phyloP scores from a whole-genome alignment of 2,888 invertebrate genomes.

The Rhorus exstirpatorius region DNA sequence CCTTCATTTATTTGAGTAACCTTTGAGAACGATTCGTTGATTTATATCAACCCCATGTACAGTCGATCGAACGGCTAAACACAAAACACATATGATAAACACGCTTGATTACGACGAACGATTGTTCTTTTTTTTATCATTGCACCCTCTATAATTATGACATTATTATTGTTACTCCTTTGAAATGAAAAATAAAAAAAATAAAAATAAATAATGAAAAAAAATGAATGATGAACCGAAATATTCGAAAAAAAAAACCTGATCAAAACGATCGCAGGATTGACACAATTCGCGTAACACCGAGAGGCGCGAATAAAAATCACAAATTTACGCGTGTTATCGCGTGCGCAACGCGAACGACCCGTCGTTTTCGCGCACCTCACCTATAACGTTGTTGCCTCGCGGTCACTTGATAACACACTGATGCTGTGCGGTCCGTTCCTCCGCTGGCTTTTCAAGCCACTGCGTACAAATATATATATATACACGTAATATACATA shows the following conservation, averaged over 20 bases:
- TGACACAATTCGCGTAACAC: not conserved
- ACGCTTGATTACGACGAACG: constrained; percentile 7
- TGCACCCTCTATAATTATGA: constrained; percentile 11
- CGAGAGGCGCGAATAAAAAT: not conserved
- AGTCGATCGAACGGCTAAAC: not conserved
- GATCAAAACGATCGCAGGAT: not conserved
- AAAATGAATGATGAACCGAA: not conserved
- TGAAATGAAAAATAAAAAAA: constrained; percentile 1
- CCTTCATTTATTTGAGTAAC: not conserved
- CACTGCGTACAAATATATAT: constrained; percentile 38
- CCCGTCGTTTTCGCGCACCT: constrained; percentile 51
- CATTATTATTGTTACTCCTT: constrained; percentile 5
- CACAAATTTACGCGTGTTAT: constrained; percentile 27
- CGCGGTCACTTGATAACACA: constrained; percentile 58
- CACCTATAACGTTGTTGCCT: constrained; percentile 46
- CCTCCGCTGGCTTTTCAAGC: constrained; percentile 41
- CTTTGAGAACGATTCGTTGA: not conserved
- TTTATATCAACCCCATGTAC: constrained; percentile 3
- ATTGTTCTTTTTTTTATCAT: constrained; percentile 14
- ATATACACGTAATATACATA: not conserved
- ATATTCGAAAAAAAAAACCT: too few species aligned
- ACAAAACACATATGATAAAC: constrained; percentile 13
- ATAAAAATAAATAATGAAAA: not conserved
- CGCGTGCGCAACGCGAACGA: constrained; percentile 29
- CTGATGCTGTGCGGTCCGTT: constrained; percentile 57